Evolutionary conservation across 2,113 vertebrate genomes (phyloP).

Genomic region (Cryptotis parvus): DNA sequence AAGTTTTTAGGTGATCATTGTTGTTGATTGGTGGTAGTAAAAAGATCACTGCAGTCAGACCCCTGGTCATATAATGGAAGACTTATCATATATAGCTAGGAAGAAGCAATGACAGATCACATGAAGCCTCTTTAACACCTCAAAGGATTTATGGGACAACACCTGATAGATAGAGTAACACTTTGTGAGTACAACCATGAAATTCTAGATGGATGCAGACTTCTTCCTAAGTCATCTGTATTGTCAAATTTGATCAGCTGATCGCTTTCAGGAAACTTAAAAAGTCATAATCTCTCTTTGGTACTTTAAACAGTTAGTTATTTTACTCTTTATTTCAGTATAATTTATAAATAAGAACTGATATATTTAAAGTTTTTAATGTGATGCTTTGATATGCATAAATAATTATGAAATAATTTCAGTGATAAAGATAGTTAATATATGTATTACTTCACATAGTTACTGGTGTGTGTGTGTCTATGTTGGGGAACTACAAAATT

Average conservation of each 20-base stretch:
- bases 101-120: background rate
- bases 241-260: background rate
- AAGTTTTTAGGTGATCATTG: background rate
- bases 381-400: background rate
- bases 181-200: background rate
- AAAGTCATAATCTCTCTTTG: background rate
- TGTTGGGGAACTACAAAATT: too few relatives aligned
- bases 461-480: too few relatives aligned
- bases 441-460: too few relatives aligned
- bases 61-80: too few relatives aligned
- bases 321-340: background rate
- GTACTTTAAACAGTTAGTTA: background rate
- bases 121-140: background rate
- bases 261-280: background rate
- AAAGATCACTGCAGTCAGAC: background rate
- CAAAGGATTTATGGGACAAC: too few relatives aligned
- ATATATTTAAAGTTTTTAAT: background rate
- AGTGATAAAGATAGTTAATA: too few relatives aligned
- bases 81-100: background rate
- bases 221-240: background rate
- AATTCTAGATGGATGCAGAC: background rate
- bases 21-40: background rate
- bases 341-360: background rate
- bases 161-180: background rate
- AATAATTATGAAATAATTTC: background rate